Base-by-base conservation (phyloP, 2,113 vertebrate species). In the Danio rerio region DNA sequence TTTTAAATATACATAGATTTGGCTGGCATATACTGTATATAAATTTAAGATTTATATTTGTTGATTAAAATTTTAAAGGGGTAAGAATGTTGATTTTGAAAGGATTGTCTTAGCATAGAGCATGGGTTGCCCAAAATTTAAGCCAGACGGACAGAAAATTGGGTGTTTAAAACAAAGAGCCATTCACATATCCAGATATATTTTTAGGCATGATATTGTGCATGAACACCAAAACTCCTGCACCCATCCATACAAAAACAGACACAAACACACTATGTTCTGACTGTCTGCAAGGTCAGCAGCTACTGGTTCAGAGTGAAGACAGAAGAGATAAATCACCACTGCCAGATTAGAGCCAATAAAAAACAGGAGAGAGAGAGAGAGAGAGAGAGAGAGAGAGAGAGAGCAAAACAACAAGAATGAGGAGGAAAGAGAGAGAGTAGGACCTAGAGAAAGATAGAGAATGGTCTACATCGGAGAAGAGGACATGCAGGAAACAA, bases 251-350 rank as follows among this genome's bases (percentile, higher is more conserved):
- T 53, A 66, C 68, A 66, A 7, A 69, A 70, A 72, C 81, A 78
- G 13, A 69, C 18, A 82, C 50, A 76, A 18, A 65, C 78, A 47
- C 72, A 72, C 63, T 7, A 1, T 31, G 16, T 73, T 82, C 66
- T 80, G 66, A 82, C 58, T 72, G 68, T 72, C 56, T 70, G 79
- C 79, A 79, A 71, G 72, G 78, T 69, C 85, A 86, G 85, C 85
- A 81, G 74, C 79, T 59, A 74, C 79, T 81, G 76, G 73, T 78
- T 68, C 74, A 81, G 85, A 62, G 70, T 81, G 73, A 81, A 79
- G 85, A 81, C 79, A 84, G 85, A 70, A 69, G 61, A 84, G 79
- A 86, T 86, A 84, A 86, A 86, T 86, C 85, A 86, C 82, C 79
- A 75, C 79, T 82, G 82, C 62, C 79, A 86, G 74, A 83, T 83